Percentiles rank a stretch among this genome's conserved stretches.
Conservation (phyloP, 2,113 vertebrate genomes). For the Xerus inauris region DNA sequence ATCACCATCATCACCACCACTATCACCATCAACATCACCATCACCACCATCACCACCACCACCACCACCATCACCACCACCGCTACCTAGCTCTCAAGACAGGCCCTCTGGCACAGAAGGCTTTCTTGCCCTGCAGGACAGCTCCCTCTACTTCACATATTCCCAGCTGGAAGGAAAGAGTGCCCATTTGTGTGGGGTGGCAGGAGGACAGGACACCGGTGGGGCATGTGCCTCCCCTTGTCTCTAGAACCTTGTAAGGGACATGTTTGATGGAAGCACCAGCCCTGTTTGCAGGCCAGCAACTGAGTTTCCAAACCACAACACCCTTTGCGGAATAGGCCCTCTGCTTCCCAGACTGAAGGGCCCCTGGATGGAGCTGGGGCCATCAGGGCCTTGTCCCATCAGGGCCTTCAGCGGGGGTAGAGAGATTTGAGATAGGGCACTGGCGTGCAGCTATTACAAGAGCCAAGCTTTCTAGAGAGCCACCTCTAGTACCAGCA, state of each 20-base stretch:
- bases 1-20: neutral
- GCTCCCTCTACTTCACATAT: no score
- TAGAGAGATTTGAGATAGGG: no score
- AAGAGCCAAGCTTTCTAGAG: neutral
- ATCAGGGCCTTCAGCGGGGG: neutral
- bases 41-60: neutral
- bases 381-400: neutral
- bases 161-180: no score
- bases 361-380: neutral
- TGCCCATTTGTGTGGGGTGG: neutral
- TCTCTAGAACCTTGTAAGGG: neutral
- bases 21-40: neutral
- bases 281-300: neutral
- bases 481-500: rapidly evolving
- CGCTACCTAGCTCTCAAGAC: neutral
- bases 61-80: neutral
- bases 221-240: neutral
- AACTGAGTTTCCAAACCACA: neutral
- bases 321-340: neutral
- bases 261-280: neutral
- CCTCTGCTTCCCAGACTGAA: neutral
- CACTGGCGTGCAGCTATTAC: neutral
- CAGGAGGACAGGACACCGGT: neutral
- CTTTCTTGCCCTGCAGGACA: neutral
- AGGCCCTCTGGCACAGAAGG: neutral